phyloP scores from a whole-genome alignment of 2,888 invertebrate genomes.

The Ophion slaviceki region DNA sequence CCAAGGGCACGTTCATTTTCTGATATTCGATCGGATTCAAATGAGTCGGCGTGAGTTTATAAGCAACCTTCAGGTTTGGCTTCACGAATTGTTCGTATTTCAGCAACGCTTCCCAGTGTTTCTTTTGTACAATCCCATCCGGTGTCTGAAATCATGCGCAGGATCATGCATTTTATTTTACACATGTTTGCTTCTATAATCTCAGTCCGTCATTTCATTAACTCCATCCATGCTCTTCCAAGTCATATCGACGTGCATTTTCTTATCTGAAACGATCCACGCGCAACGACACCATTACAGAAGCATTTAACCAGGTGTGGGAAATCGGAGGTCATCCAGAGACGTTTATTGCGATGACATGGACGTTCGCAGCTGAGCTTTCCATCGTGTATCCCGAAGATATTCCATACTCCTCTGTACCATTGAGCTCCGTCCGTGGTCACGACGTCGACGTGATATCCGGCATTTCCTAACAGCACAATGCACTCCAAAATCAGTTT shows the following conservation, averaged over 20 bases:
- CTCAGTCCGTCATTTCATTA: neutral
- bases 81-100: constrained; percentile 8
- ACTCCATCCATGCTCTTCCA: neutral
- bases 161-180: neutral
- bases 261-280: too few relatives aligned
- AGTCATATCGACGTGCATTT: neutral
- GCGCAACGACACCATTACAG: constrained; percentile 47
- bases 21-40: constrained; percentile 22
- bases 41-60: constrained; percentile 18
- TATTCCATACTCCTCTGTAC: constrained; percentile 72
- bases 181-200: neutral
- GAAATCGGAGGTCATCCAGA: constrained; percentile 73
- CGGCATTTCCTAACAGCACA: constrained; percentile 66
- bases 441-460: constrained; percentile 70
- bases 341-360: constrained; percentile 48
- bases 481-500: constrained; percentile 71
- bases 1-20: constrained; percentile 27
- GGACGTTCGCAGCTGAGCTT: constrained; percentile 70
- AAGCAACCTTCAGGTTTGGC: constrained; percentile 6
- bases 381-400: constrained; percentile 62
- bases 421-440: constrained; percentile 72
- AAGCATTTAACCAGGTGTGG: constrained; percentile 70
- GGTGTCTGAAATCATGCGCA: neutral
- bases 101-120: constrained; percentile 11
- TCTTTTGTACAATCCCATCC: neutral